A percentile compares a stretch with the other conserved stretches of the same genome.
Conservation (phyloP, 1,140 invertebrate genomes). For the Drosophila rhopaloa region DNA sequence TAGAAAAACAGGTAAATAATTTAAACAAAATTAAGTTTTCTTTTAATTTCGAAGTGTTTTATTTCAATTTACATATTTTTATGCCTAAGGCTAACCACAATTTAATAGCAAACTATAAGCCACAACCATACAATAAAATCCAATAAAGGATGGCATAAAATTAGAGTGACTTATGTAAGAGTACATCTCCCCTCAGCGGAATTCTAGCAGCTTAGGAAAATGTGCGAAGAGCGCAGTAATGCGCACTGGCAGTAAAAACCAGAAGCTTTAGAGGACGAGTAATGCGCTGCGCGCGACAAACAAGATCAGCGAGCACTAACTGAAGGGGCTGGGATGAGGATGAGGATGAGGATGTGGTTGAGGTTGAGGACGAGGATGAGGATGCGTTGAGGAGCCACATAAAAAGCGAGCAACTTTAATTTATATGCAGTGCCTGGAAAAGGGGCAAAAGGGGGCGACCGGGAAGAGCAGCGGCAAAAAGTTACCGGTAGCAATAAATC, state of each 20-base stretch:
- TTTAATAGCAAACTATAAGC: constrained; percentile 19
- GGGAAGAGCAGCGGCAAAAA: constrained; percentile 52
- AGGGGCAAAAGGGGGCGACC: neutral
- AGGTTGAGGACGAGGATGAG: constrained; percentile 1
- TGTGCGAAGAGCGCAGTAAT: constrained; percentile 58
- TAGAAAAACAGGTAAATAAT: neutral
- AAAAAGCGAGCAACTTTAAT: constrained; percentile 72
- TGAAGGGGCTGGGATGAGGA: constrained; percentile 16
- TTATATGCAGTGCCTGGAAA: constrained; percentile 61
- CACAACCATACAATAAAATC: constrained; percentile 21
- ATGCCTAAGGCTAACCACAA: neutral
- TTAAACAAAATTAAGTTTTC: neutral
- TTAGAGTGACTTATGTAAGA: constrained; percentile 33
- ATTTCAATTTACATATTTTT: constrained; percentile 1
- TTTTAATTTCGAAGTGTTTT: neutral
- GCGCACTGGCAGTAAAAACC: constrained; percentile 68
- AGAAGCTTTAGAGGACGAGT: constrained; percentile 74
- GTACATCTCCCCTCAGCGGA: neutral
- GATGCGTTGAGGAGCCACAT: constrained; percentile 33
- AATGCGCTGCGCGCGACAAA: constrained; percentile 77
- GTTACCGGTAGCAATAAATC: constrained; percentile 84
- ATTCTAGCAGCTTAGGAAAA: constrained; percentile 42
- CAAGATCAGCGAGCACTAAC: constrained; percentile 76
- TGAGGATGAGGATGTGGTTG: constrained; percentile 1
- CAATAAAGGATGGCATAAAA: constrained; percentile 32